These are phyloP conservation scores for Ariolimax columbianus DNA, from an alignment of 2,888 invertebrate species.

Conservation along the genomic window DNA sequence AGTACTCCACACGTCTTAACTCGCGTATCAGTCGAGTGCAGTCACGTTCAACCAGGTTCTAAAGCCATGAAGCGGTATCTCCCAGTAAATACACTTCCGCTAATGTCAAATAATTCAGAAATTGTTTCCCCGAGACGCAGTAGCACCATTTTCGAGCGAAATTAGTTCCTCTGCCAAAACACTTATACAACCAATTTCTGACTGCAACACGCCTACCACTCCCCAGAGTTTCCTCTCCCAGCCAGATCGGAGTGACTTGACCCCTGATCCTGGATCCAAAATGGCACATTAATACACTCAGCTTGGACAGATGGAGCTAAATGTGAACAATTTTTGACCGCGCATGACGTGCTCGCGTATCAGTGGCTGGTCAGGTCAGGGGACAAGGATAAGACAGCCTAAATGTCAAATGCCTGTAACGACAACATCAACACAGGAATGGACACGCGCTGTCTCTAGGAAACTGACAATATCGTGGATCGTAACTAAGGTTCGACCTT, in stretches of 20 bases:
- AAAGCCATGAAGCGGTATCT: neutral
- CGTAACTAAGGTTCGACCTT: too few relatives aligned
- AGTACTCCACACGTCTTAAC: too few relatives aligned
- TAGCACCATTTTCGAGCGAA: neutral
- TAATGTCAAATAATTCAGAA: neutral
- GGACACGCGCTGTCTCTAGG: too few relatives aligned
- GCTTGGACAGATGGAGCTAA: neutral
- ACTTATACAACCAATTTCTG: constrained; percentile 25
- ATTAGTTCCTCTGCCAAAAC: constrained; percentile 18
- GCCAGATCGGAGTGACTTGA: neutral
- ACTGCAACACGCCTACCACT: neutral
- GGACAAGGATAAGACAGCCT: neutral
- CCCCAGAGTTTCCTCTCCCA: neutral
- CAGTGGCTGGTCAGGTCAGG: neutral
- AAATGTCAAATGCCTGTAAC: neutral
- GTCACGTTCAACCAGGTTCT: neutral
- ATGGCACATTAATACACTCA: neutral
- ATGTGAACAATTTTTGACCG: neutral
- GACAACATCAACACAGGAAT: neutral
- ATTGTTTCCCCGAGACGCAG: neutral
- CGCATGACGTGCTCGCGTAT: neutral
- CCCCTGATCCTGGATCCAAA: neutral
- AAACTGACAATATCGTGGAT: too few relatives aligned
- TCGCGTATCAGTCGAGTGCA: too few relatives aligned
- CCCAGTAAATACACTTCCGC: neutral